These are phyloP conservation scores for Hermetia illucens DNA, from an alignment of 1,140 invertebrate species.

Conservation along the genomic window DNA sequence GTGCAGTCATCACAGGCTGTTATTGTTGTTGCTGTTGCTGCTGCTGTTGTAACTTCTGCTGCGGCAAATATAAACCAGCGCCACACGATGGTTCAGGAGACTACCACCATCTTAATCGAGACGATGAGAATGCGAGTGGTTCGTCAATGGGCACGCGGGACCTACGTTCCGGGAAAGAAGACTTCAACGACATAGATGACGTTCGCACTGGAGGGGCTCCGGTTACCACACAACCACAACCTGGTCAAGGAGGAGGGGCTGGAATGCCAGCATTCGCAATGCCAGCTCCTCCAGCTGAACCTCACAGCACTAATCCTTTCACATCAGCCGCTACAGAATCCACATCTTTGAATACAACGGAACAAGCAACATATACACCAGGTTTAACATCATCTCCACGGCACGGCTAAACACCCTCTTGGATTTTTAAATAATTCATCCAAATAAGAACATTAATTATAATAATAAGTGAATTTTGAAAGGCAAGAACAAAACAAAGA, in stretches of 20 bases:
- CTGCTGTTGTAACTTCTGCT: slow-evolving; percentile 96
- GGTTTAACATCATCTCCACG: too few species aligned
- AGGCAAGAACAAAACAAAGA: too few species aligned
- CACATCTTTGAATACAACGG: slow-evolving; percentile 36
- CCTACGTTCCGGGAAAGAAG: too few species aligned
- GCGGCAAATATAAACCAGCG: slow-evolving; percentile 86
- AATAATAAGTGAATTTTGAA: too few species aligned
- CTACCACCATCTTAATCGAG: slow-evolving; percentile 53
- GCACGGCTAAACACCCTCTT: too few species aligned
- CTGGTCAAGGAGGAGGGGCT: slow-evolving; percentile 12
- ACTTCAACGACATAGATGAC: slow-evolving; percentile 31
- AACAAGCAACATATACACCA: slow-evolving; percentile 38
- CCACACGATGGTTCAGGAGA: slow-evolving; percentile 78
- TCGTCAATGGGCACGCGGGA: too few species aligned
- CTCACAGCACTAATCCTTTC: slow-evolving; percentile 27
- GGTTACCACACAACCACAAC: slow-evolving; percentile 31
- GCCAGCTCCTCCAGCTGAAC: slow-evolving; percentile 24
- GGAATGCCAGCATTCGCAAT: slow-evolving; percentile 33
- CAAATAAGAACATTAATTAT: too few species aligned
- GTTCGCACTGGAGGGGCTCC: slow-evolving; percentile 25
- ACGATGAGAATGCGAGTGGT: too few species aligned
- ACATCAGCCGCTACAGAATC: slow-evolving; percentile 30
- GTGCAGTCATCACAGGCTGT: slow-evolving; percentile 79
- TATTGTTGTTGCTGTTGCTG: slow-evolving; percentile 91
- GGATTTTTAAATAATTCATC: too few species aligned